Base-by-base conservation (phyloP, 2,113 vertebrate species). In the Heterochromis multidens region DNA sequence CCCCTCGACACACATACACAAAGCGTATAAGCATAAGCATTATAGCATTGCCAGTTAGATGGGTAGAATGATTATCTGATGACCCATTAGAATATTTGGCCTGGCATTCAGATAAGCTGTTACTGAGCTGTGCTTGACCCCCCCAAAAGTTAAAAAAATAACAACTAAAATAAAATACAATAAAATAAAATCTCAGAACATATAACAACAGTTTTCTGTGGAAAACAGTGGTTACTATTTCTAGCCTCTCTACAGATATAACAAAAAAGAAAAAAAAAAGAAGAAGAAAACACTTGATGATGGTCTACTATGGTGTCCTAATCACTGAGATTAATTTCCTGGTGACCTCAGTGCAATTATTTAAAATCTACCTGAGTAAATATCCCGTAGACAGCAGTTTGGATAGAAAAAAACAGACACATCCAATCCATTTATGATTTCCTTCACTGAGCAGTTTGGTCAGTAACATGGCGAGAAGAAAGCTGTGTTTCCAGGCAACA, bases 401-500 rank as follows among this genome's bases (percentile, higher is more conserved):
- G 6, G 52, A 21, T n/a, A 27, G 70, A 58, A 33, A 37, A 61
- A 52, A 60, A 67, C 23, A 46, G 60, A 80, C 77, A 85, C 78
- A 61, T 46, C 31, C 80, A 37, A 54, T 43, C 46, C 35, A 82
- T 87, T 78, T 62, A 82, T 54, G 52, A 59, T 54, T 70, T 58
- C 76, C 25, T 81, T 67, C 61, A 9, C 27, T 23, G 43, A 59
- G 77, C 59, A 63, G 77, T 80, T 57, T 80, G 61, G 25, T 85
- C 81, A 83, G 81, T 76, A 59, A 7, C 49, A 29, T 70, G 21
- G 23, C 6, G 54, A 77, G 61, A n/a, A 56, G 46, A 77, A 70
- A 35, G 43, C 35, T 80, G 60, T 2, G 86, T 92, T 84, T 87
- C 87, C 84, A 90, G 67, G 92, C 87, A 94, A 94, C 91, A 82